phyloP scores from a whole-genome alignment of 1,140 invertebrate species.

The Lordiphosa collinella region DNA sequence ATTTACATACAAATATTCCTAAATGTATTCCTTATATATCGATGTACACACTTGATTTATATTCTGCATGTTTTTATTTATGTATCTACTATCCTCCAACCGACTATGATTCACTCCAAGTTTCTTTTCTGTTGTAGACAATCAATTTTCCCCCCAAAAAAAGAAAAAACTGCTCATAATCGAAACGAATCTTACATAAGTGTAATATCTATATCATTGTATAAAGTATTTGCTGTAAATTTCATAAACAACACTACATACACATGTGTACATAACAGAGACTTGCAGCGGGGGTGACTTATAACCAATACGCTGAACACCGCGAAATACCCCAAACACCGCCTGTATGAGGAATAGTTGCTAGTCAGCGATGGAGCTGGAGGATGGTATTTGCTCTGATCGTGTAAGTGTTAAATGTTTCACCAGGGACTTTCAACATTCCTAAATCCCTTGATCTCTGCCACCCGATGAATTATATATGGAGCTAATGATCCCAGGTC shows the following conservation, averaged over 20 bases:
- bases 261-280: conserved; percentile 10
- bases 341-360: no score
- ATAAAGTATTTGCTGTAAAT: conserved; percentile 75
- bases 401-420: no score
- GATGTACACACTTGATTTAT: no score
- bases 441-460: no score
- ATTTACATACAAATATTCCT: conserved; percentile 9
- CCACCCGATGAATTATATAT: no score
- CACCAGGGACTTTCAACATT: no score
- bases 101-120: no score
- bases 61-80: conserved; percentile 22
- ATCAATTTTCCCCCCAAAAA: conserved; percentile 7
- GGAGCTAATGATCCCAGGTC: no score
- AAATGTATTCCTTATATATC: background rate
- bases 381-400: no score
- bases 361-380: no score
- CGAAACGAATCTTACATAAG: conserved; percentile 25
- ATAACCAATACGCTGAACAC: no score
- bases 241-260: conserved; percentile 25
- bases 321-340: conserved; percentile 1
- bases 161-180: conserved; percentile 13
- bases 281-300: no score
- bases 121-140: conserved; percentile 3
- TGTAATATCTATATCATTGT: conserved; percentile 40
- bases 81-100: background rate